Evolutionary conservation across 30 jellyfish, hydroid and myxozoan genomes (phyloP), one percentile per base, ranked within the genome.

Genomic region (Clytia hemisphaerica): DNA sequence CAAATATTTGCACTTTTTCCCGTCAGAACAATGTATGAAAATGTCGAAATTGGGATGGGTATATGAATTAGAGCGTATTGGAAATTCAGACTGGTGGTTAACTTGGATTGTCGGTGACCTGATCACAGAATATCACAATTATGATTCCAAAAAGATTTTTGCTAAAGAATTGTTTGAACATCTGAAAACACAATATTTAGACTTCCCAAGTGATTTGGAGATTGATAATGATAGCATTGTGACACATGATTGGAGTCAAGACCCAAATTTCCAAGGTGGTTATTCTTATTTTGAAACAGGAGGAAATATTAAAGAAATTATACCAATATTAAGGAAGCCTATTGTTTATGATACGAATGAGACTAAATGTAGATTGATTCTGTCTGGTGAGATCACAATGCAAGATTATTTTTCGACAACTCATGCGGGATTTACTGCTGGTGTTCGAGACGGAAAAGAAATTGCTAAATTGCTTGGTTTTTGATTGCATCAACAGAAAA

Each of bases 361-460:
- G 14, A 4, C 63, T 28, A 7, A n/a, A n/a, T n/a, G 36, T 31
- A 16, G 21, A 19, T 19, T 61, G 4, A 29, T 61, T 22, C 36
- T 61, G 31, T 64, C 68, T 31, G 75, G 75, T 36, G 75, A 61
- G 62, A 61, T 61, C 66, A 61, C 75, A 24, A 65, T 29, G 31
- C 61, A 31, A 15, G 15, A 16, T 19, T 61, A 29, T 61, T 61
- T 29, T 37, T 61, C 75, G 0, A 61, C 75, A 15, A 61, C 75
- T 6, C 75, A 61, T 34, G 75, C 35, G 0, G 75, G 66, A 16
- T 61, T 29, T 29, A 22, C 14, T 19, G 36, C 66, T 36, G 75
- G 75, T 15, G n/a, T 61, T 4, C 31, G 75, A 19, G 75, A 61
- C 31, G 75, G 66, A 12, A 36, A n/a, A n/a, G n/a, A n/a, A n/a